A percentile compares a stretch with the other conserved stretches of the same genome.
These are phyloP conservation scores for Agriopis aurantiaria DNA, from an alignment of 2,888 invertebrate genomes.

Conservation along the genomic window DNA sequence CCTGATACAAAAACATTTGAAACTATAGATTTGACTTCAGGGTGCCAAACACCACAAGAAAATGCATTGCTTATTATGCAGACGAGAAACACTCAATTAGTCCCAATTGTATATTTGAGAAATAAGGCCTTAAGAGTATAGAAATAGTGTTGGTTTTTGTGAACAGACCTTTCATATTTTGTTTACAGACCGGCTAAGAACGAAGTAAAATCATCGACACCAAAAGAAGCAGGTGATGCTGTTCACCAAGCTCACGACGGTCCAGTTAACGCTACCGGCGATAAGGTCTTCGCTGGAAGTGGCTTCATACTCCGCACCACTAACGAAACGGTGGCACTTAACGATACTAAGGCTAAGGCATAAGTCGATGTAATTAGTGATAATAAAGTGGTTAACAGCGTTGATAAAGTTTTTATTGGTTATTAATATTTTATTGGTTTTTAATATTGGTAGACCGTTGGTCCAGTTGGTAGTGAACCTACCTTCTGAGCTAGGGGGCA, in stretches of 20 bases:
- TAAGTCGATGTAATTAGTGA: constrained; percentile 10
- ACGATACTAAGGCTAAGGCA: constrained; percentile 31
- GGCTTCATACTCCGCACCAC: constrained; percentile 64
- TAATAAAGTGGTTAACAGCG: constrained; percentile 23
- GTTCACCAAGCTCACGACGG: constrained; percentile 51
- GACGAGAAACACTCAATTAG: too few species aligned
- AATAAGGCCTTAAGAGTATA: too few species aligned
- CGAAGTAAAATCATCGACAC: constrained; percentile 25
- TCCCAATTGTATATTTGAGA: too few species aligned
- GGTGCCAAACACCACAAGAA: too few species aligned
- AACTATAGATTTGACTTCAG: too few species aligned
- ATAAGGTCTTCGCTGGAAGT: constrained; percentile 65
- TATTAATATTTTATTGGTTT: too few species aligned
- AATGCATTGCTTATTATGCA: too few species aligned
- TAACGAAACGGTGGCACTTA: constrained; percentile 48
- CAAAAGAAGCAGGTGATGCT: constrained; percentile 36
- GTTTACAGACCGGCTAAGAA: constrained; percentile 33
- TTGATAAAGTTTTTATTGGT: not conserved
- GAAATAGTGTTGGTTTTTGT: not conserved
- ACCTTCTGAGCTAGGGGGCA: too few species aligned
- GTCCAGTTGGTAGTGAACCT: too few species aligned
- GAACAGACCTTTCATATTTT: not conserved
- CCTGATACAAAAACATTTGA: too few species aligned
- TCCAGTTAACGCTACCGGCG: constrained; percentile 47
- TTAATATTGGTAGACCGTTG: too few species aligned